Evolutionary conservation across 1,140 invertebrate species (phyloP).

Genomic region (Drosophila willistoni): DNA sequence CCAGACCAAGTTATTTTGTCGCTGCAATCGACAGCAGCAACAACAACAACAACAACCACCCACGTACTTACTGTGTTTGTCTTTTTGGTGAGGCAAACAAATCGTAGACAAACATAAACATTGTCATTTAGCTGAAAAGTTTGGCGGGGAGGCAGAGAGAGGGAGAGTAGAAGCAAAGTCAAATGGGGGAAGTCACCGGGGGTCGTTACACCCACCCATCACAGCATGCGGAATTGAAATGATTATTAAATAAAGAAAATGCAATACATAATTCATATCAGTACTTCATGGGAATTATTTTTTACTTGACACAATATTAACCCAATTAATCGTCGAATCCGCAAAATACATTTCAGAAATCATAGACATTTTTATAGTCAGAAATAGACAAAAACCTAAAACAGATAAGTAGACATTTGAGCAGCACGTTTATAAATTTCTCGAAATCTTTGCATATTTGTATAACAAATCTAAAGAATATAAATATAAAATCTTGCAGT

Average conservation of each 20-base stretch:
- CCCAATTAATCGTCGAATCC: too few species aligned
- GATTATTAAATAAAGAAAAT: slow-evolving; percentile 35
- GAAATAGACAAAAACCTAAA: neutral
- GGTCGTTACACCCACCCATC: slow-evolving; percentile 47
- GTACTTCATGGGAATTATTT: too few species aligned
- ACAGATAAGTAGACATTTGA: neutral
- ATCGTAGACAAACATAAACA: slow-evolving; percentile 74
- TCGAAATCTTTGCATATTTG: neutral
- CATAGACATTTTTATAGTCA: neutral
- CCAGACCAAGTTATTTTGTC: slow-evolving; percentile 33
- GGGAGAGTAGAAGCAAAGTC: neutral
- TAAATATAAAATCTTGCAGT: too few species aligned
- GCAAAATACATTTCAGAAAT: too few species aligned
- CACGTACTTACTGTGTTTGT: slow-evolving; percentile 52
- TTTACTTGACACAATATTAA: too few species aligned
- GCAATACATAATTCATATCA: slow-evolving; percentile 27
- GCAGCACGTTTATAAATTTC: neutral
- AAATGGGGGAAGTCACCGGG: too few species aligned
- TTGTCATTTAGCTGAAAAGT: slow-evolving; percentile 20
- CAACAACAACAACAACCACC: slow-evolving; percentile 49
- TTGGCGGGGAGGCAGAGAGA: neutral
- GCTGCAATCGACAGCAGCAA: slow-evolving; percentile 28
- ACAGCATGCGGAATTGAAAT: slow-evolving; percentile 52
- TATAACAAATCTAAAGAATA: too few species aligned
- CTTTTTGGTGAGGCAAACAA: slow-evolving; percentile 53